These are phyloP conservation scores for Telmatherina bonti DNA, from an alignment of 2,797 vertebrate genomes.

Conservation along the genomic window DNA sequence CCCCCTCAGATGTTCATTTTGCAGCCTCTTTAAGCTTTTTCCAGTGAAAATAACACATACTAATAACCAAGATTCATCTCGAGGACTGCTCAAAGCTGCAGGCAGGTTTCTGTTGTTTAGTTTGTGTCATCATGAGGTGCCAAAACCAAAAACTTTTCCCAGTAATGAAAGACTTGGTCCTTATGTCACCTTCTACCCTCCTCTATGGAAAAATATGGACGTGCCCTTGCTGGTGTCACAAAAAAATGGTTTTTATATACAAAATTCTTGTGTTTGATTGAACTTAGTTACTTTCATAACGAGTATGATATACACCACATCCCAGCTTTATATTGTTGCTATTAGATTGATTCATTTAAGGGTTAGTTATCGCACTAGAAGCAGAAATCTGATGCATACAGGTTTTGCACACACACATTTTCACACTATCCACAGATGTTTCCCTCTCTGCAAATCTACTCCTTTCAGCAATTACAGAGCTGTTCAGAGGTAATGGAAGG, in stretches of 20 bases:
- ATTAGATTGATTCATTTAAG: conserved; percentile 38
- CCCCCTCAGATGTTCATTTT: conserved; percentile 17
- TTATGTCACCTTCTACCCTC: conserved; percentile 37
- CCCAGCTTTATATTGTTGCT: conserved; percentile 23
- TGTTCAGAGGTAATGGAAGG: conserved; percentile 64
- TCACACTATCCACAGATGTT: conserved; percentile 25
- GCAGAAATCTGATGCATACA: conserved; percentile 13
- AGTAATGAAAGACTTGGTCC: conserved; percentile 40
- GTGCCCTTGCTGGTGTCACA: conserved; percentile 5
- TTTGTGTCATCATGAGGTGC: conserved; percentile 33
- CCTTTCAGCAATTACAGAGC: conserved; percentile 43
- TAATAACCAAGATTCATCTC: conserved; percentile 34
- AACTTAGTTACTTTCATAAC: conserved; percentile 1
- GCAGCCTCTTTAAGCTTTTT: conserved; percentile 34
- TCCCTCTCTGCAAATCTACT: conserved; percentile 30
- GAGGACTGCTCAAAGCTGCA: conserved; percentile 32
- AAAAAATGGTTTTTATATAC: conserved; percentile 28
- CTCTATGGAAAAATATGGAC: conserved; percentile 34
- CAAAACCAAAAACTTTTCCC: conserved; percentile 36
- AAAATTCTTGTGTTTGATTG: conserved; percentile 20
- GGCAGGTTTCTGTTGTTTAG: conserved; percentile 42
- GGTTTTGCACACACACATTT: conserved; percentile 21
- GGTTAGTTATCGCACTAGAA: conserved; percentile 23
- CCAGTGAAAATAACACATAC: conserved; percentile 33
- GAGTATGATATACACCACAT: not conserved